Conservation (phyloP, 2,797 vertebrate species). For the Crocidura indochinensis region DNA sequence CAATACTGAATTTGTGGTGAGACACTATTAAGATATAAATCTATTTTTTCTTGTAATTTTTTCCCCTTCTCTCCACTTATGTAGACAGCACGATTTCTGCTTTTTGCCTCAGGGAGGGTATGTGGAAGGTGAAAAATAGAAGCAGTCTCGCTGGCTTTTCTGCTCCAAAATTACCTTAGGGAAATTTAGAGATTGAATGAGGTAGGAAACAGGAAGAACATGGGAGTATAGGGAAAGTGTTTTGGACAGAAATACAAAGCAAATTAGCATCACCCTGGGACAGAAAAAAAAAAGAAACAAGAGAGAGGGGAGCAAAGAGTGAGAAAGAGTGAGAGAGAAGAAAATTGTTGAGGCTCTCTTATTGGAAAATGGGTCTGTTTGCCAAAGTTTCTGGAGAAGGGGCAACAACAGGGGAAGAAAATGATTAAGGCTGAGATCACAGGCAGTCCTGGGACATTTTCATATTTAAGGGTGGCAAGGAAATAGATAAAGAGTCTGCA, state of each 20-base stretch:
- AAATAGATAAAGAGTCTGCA: not conserved
- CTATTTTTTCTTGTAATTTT: conserved; percentile 7
- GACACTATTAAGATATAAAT: not conserved
- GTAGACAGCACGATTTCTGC: conserved; percentile 2
- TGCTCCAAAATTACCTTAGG: conserved; percentile 28
- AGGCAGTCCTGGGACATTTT: not conserved
- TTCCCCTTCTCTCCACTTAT: conserved; percentile 1
- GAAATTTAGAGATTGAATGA: not conserved
- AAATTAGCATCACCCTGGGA: not conserved
- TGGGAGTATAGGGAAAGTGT: not conserved
- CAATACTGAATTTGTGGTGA: not conserved
- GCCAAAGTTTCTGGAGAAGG: not conserved
- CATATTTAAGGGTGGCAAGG: no score
- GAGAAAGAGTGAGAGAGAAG: not conserved
- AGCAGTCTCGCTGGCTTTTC: conserved; percentile 48
- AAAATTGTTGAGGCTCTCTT: not conserved
- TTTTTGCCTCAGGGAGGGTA: conserved; percentile 18
- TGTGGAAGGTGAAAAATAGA: conserved; percentile 53
- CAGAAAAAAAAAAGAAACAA: not conserved
- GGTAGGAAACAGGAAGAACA: not conserved
- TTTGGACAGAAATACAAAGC: conserved; percentile 21
- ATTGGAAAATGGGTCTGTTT: not conserved
- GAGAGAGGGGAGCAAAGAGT: not conserved
- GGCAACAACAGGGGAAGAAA: not conserved
- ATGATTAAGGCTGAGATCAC: no score